Evolutionary conservation across 2,888 invertebrate species (phyloP).

Genomic region (Erynnis tages): DNA sequence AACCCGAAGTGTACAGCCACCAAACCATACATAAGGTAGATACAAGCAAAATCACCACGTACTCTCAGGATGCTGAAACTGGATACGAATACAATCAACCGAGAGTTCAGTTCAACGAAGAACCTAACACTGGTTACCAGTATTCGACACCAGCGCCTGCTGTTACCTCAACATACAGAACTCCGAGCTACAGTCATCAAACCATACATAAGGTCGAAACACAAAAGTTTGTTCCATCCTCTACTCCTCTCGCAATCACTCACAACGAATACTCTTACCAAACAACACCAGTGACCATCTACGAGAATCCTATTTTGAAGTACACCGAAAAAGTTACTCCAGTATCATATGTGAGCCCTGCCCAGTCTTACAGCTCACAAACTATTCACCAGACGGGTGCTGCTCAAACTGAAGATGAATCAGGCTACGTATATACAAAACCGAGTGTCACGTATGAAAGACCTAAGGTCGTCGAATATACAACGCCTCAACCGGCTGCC

Average conservation of each 20-base stretch:
- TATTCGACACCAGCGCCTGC: slow-evolving; percentile 33
- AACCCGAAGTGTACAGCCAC: slow-evolving; percentile 56
- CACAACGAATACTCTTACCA: slow-evolving; percentile 48
- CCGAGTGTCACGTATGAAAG: slow-evolving; percentile 38
- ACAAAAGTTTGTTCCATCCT: slow-evolving; percentile 53
- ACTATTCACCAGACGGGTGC: slow-evolving; percentile 8
- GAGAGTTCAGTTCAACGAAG: slow-evolving; percentile 33
- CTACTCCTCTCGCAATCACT: slow-evolving; percentile 55
- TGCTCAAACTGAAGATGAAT: slow-evolving; percentile 4
- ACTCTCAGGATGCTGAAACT: slow-evolving; percentile 40
- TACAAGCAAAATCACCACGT: slow-evolving; percentile 46
- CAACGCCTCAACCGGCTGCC: slow-evolving; percentile 51
- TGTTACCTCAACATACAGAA: slow-evolving; percentile 52
- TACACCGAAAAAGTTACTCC: slow-evolving; percentile 61
- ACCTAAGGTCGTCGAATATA: slow-evolving; percentile 38
- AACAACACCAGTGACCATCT: slow-evolving; percentile 59
- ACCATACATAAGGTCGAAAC: slow-evolving; percentile 53
- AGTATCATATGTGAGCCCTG: slow-evolving; percentile 53
- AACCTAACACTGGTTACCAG: slow-evolving; percentile 28
- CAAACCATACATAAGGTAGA: slow-evolving; percentile 62
- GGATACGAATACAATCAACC: slow-evolving; percentile 56
- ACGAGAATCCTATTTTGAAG: slow-evolving; percentile 66
- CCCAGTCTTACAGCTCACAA: slow-evolving; percentile 13
- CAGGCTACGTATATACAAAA: slow-evolving; percentile 32
- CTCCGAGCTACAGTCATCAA: slow-evolving; percentile 63